These are phyloP conservation scores for Recurvirostra avosetta DNA, from an alignment of 2,113 vertebrate species.

Conservation along the genomic window DNA sequence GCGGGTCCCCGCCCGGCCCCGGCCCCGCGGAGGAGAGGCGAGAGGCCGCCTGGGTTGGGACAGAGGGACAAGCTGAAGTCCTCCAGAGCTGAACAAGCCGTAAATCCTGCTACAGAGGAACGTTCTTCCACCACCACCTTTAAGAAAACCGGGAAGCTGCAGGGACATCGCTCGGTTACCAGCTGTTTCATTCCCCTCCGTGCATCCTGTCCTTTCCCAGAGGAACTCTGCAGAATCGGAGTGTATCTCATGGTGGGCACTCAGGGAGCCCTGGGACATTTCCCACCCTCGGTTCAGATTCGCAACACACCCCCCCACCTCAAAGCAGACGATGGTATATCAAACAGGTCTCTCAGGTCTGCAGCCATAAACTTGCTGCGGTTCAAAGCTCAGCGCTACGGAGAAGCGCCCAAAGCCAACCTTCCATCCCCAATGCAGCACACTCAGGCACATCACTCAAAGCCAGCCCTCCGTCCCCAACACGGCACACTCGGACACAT, in stretches of 20 bases:
- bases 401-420: neutral
- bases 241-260: neutral
- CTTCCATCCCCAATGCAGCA: neutral
- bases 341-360: neutral
- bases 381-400: neutral
- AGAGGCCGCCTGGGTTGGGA: neutral
- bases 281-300: neutral
- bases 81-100: no score
- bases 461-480: neutral
- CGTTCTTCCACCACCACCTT: no score
- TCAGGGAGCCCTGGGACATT: no score
- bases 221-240: fast-evolving
- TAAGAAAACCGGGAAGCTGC: no score
- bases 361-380: neutral
- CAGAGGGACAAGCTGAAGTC: fast-evolving
- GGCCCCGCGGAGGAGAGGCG: neutral
- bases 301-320: neutral
- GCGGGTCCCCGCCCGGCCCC: neutral
- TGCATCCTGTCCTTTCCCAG: neutral
- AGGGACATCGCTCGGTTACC: fast-evolving
- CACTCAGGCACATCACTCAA: no score
- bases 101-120: no score
- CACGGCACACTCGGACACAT: neutral
- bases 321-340: fast-evolving
- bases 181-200: no score